Base-by-base conservation (phyloP, 2,888 invertebrate genomes). In the Limnephilus marmoratus region DNA sequence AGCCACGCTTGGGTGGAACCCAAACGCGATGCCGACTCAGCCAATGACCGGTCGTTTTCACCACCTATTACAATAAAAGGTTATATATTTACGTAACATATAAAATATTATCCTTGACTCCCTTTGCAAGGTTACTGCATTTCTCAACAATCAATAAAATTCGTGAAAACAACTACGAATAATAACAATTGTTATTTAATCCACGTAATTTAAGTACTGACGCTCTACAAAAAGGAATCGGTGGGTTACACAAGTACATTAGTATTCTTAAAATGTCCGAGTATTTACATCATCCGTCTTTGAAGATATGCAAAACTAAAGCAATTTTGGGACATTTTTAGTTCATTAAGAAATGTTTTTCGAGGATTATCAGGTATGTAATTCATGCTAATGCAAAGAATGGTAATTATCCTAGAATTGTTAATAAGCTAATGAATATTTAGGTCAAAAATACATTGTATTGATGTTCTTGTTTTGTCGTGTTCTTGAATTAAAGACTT, bases 281-380 rank as follows among this genome's bases (percentile, higher is more conserved):
- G 12, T 12, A n/a, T 37, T 85, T 86, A 13, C 86, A 49, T 86
- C 86, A 86, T 86, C n/a, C 49, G 86, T 29, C 86, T 86, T 86
- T 86, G 86, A 86, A 86, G 86, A 86, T 86, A 86, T 86, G 86
- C 86, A 29, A 86, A 86, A 86, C 49, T 49, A 13, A 29, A 86
- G 12, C 29, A 31, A 49, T 49, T 86, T 86, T 13, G 86, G 86
- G 15, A 49, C 86, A 45, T 29, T 45, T 18, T 86, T 24, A 18
- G 49, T 15, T 82, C 24, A n/a, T 68, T 68, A 68, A 68, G 68
- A 7, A n/a, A 24, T 24, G 24, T 9, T 68, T 53, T 68, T 68
- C 24, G 68, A 68, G 68, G 68, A 68, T 24, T 68, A 68, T n/a
- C 68, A 24, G 24, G 68, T 68, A n/a, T 68, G 68, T 68, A 68